A percentile compares a stretch with the other conserved stretches of the same genome.
These are phyloP conservation scores for Lutjanus campechanus DNA, from an alignment of 2,797 vertebrate genomes.

Conservation along the genomic window DNA sequence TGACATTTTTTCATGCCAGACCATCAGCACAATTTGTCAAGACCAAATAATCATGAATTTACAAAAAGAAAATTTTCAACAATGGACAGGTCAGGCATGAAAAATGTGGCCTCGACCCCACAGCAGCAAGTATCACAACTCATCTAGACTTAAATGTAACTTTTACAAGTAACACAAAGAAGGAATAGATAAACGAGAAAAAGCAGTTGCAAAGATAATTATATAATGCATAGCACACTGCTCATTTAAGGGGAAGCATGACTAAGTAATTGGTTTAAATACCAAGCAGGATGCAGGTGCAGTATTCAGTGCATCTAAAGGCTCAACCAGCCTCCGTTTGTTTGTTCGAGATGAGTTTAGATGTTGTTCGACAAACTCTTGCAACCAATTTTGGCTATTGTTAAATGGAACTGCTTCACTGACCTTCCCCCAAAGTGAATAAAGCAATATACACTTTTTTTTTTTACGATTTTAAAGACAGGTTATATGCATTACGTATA, in stretches of 20 bases:
- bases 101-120: conserved; percentile 84
- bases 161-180: conserved; percentile 81
- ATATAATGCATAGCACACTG: conserved; percentile 98
- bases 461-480: conserved; percentile 89
- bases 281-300: conserved; percentile 92
- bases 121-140: conserved; percentile 95
- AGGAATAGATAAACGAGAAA: conserved; percentile 85
- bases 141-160: conserved; percentile 92
- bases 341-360: conserved; percentile 83
- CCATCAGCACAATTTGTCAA: conserved; percentile 66
- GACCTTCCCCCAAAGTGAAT: conserved; percentile 91
- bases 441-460: conserved; percentile 94
- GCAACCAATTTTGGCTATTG: conserved; percentile 88
- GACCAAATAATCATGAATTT: conserved; percentile 53
- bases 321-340: conserved; percentile 85
- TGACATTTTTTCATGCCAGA: conserved; percentile 74
- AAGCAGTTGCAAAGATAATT: conserved; percentile 92
- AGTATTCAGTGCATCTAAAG: conserved; percentile 91
- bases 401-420: conserved; percentile 89
- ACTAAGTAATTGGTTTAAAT: conserved; percentile 89
- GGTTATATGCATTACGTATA: conserved; percentile 95
- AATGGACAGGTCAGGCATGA: conserved; percentile 67
- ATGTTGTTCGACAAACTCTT: conserved; percentile 87
- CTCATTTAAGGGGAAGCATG: conserved; percentile 94
- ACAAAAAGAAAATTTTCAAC: conserved; percentile 40